phyloP scores from a whole-genome alignment of 2,888 invertebrate genomes.

The Pyrrhia umbra region DNA sequence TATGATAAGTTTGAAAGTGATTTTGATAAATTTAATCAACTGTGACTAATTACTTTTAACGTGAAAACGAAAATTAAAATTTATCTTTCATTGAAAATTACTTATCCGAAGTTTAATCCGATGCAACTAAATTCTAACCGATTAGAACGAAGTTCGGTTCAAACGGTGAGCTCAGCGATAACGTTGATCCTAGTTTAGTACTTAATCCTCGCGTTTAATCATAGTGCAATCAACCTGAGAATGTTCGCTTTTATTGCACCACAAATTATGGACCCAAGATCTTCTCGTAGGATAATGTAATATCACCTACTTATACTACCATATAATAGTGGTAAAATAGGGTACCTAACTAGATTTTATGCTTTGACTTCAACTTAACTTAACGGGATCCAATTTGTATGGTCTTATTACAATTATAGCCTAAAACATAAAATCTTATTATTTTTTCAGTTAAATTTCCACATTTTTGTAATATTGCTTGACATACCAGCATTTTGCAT shows the following conservation, averaged over 20 bases:
- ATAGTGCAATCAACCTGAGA: constrained; percentile 55
- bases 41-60: neutral
- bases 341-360: constrained; percentile 29
- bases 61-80: neutral
- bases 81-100: constrained; percentile 15
- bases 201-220: constrained; percentile 50
- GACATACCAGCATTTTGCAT: too few species aligned
- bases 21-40: neutral
- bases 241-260: constrained; percentile 59
- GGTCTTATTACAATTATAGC: too few species aligned
- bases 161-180: constrained; percentile 32
- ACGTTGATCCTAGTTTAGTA: constrained; percentile 54
- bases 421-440: too few species aligned
- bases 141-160: constrained; percentile 49
- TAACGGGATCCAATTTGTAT: constrained; percentile 3
- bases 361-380: constrained; percentile 1
- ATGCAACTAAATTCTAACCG: constrained; percentile 42
- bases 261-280: constrained; percentile 60
- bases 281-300: constrained; percentile 44
- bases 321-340: constrained; percentile 38
- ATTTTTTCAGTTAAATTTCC: too few species aligned
- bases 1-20: neutral
- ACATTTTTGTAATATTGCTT: too few species aligned
- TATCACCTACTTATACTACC: constrained; percentile 41
- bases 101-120: constrained; percentile 35